Conservation (phyloP, 2,888 invertebrate genomes). For the Rhyacophila evoluta region DNA sequence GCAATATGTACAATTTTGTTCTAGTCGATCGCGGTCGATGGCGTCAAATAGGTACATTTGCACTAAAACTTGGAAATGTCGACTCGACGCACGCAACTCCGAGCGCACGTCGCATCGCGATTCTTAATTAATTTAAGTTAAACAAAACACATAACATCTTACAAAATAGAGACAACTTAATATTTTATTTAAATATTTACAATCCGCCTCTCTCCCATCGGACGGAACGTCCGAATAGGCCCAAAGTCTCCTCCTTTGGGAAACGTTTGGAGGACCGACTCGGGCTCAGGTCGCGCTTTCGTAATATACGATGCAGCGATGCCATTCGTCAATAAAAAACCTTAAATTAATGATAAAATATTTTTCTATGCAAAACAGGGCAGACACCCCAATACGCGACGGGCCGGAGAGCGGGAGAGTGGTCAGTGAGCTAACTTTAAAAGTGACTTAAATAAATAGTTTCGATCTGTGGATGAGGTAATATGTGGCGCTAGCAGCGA, state of each 20-base stretch:
- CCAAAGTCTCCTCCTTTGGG: background rate
- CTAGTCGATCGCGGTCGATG: constrained; percentile 40
- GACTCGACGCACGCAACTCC: background rate
- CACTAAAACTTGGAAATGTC: constrained; percentile 45
- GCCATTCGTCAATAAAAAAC: background rate
- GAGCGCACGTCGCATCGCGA: background rate
- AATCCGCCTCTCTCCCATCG: background rate
- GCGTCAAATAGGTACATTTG: constrained; percentile 45
- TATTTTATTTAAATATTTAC: constrained; percentile 18
- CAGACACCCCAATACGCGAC: too few relatives aligned
- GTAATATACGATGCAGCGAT: background rate
- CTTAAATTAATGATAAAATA: too few relatives aligned
- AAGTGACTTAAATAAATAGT: constrained; percentile 34
- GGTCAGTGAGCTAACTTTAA: background rate
- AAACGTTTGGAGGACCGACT: too few relatives aligned
- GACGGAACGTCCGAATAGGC: background rate
- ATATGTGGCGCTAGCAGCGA: constrained; percentile 52
- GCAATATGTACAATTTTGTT: constrained; percentile 46
- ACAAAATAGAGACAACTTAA: constrained; percentile 26
- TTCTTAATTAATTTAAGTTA: constrained; percentile 41
- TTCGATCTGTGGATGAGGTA: constrained; percentile 51
- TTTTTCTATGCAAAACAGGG: too few relatives aligned
- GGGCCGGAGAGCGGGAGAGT: background rate
- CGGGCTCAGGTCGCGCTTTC: too few relatives aligned
- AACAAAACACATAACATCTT: constrained; percentile 45